Percentiles rank a stretch among this genome's conserved stretches.
Evolutionary conservation across 2,113 vertebrate genomes (phyloP).

Genomic region (Martes martes): DNA sequence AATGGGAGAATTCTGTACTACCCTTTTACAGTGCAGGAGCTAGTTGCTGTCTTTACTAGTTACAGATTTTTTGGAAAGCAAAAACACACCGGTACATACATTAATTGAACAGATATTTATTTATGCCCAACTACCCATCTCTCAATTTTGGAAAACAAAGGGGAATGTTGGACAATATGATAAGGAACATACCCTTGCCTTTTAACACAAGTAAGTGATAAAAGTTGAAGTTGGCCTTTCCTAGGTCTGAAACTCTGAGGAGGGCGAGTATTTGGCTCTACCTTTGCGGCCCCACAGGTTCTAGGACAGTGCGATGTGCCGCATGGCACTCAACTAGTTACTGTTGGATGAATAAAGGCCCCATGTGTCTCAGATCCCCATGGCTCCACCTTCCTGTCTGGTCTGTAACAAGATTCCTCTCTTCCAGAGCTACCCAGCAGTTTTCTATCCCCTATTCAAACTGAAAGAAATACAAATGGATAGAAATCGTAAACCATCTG

Average conservation of each 20-base stretch:
- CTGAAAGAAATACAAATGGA: background rate
- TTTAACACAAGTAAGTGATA: background rate
- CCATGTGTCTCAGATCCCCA: background rate
- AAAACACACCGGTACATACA: background rate
- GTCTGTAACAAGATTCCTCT: background rate
- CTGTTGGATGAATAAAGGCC: background rate
- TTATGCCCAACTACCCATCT: constrained; percentile 11
- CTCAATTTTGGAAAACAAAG: background rate
- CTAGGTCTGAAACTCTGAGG: background rate
- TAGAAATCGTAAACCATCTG: background rate
- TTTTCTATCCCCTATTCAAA: background rate
- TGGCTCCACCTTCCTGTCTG: background rate
- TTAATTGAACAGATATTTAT: constrained; percentile 37
- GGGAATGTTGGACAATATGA: background rate
- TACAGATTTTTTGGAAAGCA: background rate
- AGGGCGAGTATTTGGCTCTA: background rate
- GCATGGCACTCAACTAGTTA: rapidly evolving
- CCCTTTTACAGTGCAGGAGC: background rate
- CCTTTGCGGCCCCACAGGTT: background rate
- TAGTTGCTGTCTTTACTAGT: background rate
- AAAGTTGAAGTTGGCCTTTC: background rate
- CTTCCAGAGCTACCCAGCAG: background rate
- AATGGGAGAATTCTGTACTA: background rate
- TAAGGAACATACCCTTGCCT: background rate
- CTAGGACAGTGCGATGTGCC: background rate